Evolutionary conservation across 2,113 vertebrate species (phyloP).

Genomic region (Grammomys surdaster): DNA sequence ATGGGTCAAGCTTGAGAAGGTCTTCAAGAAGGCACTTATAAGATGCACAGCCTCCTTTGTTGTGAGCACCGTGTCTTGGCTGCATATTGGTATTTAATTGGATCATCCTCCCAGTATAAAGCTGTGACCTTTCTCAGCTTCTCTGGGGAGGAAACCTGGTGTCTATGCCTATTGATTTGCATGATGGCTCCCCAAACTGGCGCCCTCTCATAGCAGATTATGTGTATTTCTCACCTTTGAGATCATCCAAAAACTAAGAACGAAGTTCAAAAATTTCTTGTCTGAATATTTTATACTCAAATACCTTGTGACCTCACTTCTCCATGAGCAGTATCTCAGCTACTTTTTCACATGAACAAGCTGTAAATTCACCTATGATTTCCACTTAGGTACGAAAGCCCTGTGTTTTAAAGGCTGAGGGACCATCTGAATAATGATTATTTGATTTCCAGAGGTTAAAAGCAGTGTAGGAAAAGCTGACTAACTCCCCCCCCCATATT

Average conservation of each 20-base stretch:
- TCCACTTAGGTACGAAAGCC: constrained; percentile 67
- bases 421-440: constrained; percentile 28
- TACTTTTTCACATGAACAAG: constrained; percentile 6
- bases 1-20: constrained; percentile 27
- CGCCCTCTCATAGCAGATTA: neutral
- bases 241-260: neutral
- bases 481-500: neutral
- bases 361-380: neutral
- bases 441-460: constrained; percentile 47
- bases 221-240: constrained; percentile 50
- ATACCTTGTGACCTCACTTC: neutral
- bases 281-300: neutral
- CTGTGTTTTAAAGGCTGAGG: neutral
- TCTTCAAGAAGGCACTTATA: constrained; percentile 50
- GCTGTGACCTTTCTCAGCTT: constrained; percentile 53
- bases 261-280: constrained; percentile 21
- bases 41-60: constrained; percentile 21
- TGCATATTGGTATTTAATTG: neutral
- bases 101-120: constrained; percentile 36
- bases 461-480: constrained; percentile 12
- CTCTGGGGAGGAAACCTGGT: constrained; percentile 56
- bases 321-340: fast-evolving
- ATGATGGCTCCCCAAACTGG: constrained; percentile 16
- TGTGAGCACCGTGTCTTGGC: constrained; percentile 13
- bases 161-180: constrained; percentile 38